These are phyloP conservation scores for Xiphophorus couchianus DNA, from an alignment of 2,113 vertebrate genomes.

Conservation along the genomic window DNA sequence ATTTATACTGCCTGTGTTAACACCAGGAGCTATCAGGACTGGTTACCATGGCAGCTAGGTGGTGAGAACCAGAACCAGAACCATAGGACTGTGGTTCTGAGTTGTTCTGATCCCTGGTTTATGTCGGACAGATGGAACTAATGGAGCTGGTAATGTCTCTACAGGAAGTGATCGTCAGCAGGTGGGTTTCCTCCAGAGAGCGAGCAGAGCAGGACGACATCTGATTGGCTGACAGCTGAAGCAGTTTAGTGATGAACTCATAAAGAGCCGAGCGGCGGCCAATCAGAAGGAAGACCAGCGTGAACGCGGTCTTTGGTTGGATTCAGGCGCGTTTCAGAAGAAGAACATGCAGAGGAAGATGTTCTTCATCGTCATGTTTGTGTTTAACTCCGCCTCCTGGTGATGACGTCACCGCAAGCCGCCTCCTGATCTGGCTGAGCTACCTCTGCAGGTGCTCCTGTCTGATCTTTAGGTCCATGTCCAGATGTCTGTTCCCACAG, in stretches of 20 bases:
- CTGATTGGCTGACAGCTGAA: slow-evolving; percentile 54
- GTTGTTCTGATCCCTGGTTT: too few species aligned
- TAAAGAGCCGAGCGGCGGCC: not conserved
- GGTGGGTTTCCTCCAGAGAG: slow-evolving; percentile 94
- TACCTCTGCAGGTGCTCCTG: not conserved
- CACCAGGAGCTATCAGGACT: too few species aligned
- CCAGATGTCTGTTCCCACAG: not conserved
- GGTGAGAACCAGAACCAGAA: too few species aligned
- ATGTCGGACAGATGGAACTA: not conserved
- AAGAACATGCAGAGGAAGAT: not conserved
- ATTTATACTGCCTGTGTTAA: too few species aligned
- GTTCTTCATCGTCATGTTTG: not conserved
- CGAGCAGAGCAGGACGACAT: slow-evolving; percentile 89
- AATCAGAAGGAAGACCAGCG: not conserved
- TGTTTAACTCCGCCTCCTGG: not conserved
- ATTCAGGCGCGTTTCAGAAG: not conserved
- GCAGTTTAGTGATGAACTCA: slow-evolving; percentile 3
- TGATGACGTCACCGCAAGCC: not conserved
- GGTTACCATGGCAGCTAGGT: too few species aligned
- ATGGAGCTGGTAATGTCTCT: slow-evolving; percentile 20
- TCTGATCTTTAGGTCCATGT: not conserved
- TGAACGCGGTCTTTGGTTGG: not conserved
- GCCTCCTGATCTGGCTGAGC: not conserved
- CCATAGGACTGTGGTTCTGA: too few species aligned
- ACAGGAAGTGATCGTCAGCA: slow-evolving; percentile 89